A percentile compares a stretch with the other conserved stretches of the same genome.
These are phyloP conservation scores for Glyptemys insculpta DNA, from an alignment of 2,797 vertebrate genomes.

Conservation along the genomic window DNA sequence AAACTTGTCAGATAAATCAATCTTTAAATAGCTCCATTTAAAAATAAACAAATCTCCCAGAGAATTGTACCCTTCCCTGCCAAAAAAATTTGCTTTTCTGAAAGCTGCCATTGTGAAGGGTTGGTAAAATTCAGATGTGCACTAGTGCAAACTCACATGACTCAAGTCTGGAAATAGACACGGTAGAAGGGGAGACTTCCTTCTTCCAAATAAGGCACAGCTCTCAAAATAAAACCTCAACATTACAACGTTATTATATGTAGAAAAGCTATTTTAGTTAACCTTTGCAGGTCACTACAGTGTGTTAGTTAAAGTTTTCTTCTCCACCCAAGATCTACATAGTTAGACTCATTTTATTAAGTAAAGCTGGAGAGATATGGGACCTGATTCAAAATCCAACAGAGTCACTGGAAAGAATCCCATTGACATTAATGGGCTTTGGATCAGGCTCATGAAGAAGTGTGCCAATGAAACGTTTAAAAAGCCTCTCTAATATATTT, in stretches of 20 bases:
- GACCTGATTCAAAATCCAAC: neutral
- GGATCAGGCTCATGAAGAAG: neutral
- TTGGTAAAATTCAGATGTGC: neutral
- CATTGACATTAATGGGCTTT: neutral
- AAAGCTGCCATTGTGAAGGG: neutral
- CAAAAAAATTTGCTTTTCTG: neutral
- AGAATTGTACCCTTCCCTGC: neutral
- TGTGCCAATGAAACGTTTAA: neutral
- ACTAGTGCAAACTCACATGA: neutral
- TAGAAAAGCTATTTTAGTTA: neutral
- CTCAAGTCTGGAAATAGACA: neutral
- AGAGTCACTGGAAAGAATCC: neutral
- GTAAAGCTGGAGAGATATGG: neutral
- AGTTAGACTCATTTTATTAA: neutral
- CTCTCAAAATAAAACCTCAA: neutral
- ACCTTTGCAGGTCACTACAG: neutral
- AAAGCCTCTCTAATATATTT: neutral
- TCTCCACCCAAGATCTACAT: neutral
- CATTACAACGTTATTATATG: neutral
- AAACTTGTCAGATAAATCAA: slow-evolving; percentile 2
- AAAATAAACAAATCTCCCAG: neutral
- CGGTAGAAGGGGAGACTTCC: neutral
- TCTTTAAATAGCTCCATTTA: neutral
- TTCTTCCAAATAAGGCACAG: neutral
- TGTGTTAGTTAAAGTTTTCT: neutral